Conservation (phyloP, 2,888 invertebrate genomes). For the Drosophila limbata region DNA sequence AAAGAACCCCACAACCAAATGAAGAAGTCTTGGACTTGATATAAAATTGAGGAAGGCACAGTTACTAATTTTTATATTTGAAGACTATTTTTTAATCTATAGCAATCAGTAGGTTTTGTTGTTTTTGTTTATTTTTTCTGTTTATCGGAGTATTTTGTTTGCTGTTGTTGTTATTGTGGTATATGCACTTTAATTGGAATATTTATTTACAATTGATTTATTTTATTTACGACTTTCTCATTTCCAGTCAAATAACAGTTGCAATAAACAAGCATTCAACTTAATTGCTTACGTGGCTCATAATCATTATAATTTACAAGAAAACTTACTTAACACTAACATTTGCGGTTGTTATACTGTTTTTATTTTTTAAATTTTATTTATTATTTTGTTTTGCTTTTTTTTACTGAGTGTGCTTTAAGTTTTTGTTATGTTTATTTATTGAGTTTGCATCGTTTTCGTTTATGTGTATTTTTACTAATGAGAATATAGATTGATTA, state of each 20-base stretch:
- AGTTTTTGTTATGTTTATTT: conserved; percentile 33
- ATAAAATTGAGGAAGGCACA: conserved; percentile 71
- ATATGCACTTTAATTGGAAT: conserved; percentile 68
- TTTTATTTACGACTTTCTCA: conserved; percentile 72
- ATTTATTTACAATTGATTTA: conserved; percentile 76
- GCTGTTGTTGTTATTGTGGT: conserved; percentile 25
- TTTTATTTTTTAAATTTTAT: conserved; percentile 22
- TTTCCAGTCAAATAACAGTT: conserved; percentile 79
- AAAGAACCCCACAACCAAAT: conserved; percentile 20
- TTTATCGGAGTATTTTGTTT: conserved; percentile 55
- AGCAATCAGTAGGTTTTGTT: conserved; percentile 44
- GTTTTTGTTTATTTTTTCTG: conserved; percentile 33
- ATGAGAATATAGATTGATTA: conserved; percentile 77
- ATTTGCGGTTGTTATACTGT: conserved; percentile 57
- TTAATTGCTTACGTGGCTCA: conserved; percentile 77
- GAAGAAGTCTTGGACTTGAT: conserved; percentile 24
- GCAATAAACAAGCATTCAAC: conserved; percentile 82
- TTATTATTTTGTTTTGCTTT: conserved; percentile 31
- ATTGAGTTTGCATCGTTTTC: conserved; percentile 45
- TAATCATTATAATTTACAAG: conserved; percentile 77
- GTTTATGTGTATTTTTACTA: conserved; percentile 69
- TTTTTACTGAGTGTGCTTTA: conserved; percentile 43
- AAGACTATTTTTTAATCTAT: conserved; percentile 65
- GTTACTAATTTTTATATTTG: conserved; percentile 66
- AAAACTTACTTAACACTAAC: conserved; percentile 75